These are phyloP conservation scores for Tenthredo mesomela DNA, from an alignment of 2,888 invertebrate genomes.

Conservation along the genomic window DNA sequence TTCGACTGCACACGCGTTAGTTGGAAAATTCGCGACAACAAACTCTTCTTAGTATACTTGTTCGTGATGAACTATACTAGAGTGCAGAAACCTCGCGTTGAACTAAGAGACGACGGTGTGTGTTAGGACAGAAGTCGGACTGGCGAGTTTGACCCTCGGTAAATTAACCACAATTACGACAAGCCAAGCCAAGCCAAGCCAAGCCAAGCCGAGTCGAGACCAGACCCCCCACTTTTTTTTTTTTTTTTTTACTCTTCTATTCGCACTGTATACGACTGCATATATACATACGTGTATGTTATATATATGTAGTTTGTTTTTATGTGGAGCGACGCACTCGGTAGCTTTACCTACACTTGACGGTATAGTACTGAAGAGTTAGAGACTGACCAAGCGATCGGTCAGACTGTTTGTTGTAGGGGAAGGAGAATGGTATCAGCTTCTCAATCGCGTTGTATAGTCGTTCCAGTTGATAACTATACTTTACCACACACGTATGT, in stretches of 20 bases:
- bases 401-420: background rate
- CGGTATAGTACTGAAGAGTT: background rate
- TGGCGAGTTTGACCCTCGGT: conserved; percentile 54
- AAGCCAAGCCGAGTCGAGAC: background rate
- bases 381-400: conserved; percentile 25
- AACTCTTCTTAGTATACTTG: too few species aligned
- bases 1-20: background rate
- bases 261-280: background rate
- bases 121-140: conserved; percentile 4
- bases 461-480: conserved; percentile 22
- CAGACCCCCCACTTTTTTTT: background rate
- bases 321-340: conserved; percentile 13
- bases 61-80: background rate
- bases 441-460: background rate
- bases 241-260: background rate
- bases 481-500: background rate
- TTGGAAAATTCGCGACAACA: background rate
- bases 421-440: conserved; percentile 26
- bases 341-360: background rate
- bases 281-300: background rate
- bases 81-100: conserved; percentile 42
- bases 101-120: conserved; percentile 13
- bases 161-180: conserved; percentile 75
- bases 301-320: background rate
- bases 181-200: conserved; percentile 5